A percentile compares a stretch with the other conserved stretches of the same genome.
phyloP scores from a whole-genome alignment of 1,140 invertebrate species.

The Cheumatopsyche charites region DNA sequence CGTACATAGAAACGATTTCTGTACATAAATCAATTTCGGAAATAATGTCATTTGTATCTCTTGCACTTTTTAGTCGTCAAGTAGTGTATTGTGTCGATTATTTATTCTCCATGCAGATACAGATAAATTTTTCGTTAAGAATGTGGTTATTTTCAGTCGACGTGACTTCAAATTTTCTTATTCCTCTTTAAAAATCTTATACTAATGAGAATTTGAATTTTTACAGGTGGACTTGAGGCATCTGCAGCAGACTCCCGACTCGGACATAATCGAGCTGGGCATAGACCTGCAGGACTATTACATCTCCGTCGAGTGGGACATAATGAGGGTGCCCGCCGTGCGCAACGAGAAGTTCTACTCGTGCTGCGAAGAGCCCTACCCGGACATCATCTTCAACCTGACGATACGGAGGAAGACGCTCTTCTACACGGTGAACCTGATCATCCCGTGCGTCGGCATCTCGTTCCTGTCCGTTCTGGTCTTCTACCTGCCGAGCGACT shows the following conservation, averaged over 20 bases:
- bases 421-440: constrained; percentile 97
- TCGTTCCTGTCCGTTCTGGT: constrained; percentile 97
- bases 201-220: constrained; percentile 24
- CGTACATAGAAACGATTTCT: too few species aligned
- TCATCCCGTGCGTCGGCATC: constrained; percentile 95
- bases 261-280: constrained; percentile 82
- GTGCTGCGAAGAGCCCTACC: constrained; percentile 90
- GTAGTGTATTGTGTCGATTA: too few species aligned
- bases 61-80: too few species aligned
- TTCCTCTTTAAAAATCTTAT: too few species aligned
- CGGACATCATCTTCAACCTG: constrained; percentile 98
- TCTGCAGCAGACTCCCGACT: constrained; percentile 79
- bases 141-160: too few species aligned
- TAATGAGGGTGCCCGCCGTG: constrained; percentile 85
- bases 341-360: constrained; percentile 90
- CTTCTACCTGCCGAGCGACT: constrained; percentile 98
- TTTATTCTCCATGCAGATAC: too few species aligned
- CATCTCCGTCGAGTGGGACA: constrained; percentile 97
- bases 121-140: too few species aligned
- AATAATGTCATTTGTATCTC: too few species aligned
- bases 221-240: constrained; percentile 86
- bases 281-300: constrained; percentile 95
- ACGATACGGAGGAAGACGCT: constrained; percentile 94
- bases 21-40: too few species aligned
- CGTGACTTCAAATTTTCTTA: too few species aligned